phyloP scores from a whole-genome alignment of 2,797 vertebrate species.

The Catamblyrhynchus diadema region DNA sequence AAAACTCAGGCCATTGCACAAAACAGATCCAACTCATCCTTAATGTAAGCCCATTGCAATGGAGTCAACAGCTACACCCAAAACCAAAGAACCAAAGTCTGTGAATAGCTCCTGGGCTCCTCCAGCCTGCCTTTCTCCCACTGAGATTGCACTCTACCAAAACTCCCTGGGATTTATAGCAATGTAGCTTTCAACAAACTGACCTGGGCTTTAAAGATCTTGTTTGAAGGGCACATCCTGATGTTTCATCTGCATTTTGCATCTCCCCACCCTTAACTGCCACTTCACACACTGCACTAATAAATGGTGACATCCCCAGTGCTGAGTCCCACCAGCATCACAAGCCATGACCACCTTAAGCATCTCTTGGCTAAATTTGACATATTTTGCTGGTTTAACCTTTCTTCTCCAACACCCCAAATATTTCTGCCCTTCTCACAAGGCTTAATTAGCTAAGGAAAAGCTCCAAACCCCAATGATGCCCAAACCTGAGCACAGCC shows the following conservation, averaged over 20 bases:
- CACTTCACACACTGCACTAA: rapidly evolving
- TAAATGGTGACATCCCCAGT: not conserved
- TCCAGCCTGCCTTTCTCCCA: not conserved
- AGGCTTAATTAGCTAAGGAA: slow-evolving; percentile 47
- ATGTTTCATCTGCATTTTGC: not conserved
- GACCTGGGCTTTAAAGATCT: not conserved
- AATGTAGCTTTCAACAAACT: not conserved
- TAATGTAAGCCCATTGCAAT: not conserved
- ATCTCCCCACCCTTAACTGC: not conserved
- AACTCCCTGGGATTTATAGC: not conserved
- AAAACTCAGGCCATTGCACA: slow-evolving; percentile 44
- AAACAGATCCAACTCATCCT: slow-evolving; percentile 24
- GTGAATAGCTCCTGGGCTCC: slow-evolving; percentile 1
- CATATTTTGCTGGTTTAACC: not conserved
- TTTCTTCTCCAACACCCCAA: slow-evolving; percentile 47
- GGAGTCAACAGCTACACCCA: slow-evolving; percentile 46
- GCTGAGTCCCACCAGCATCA: not conserved
- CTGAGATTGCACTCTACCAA: not conserved
- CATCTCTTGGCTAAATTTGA: not conserved
- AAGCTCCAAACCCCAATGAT: slow-evolving; percentile 44
- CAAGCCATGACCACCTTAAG: not conserved
- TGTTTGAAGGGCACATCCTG: not conserved
- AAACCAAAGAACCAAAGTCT: slow-evolving; percentile 26
- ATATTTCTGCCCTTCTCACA: slow-evolving; percentile 37
- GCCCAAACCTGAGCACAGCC: slow-evolving; percentile 48